phyloP scores from a whole-genome alignment of 1,140 invertebrate species.

The Bombus superbus region DNA sequence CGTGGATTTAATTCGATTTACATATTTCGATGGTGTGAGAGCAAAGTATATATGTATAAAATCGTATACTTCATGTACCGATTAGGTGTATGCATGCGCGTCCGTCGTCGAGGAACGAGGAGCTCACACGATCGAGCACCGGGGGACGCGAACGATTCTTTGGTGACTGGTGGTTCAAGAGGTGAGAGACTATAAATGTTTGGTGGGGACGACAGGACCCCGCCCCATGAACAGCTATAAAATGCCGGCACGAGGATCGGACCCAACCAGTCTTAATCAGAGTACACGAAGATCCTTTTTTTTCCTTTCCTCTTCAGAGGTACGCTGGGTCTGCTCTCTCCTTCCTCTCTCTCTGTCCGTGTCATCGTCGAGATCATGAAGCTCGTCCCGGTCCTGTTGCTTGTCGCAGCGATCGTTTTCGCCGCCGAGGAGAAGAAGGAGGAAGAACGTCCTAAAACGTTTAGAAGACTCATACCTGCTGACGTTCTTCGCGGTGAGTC shows the following conservation, averaged over 20 bases:
- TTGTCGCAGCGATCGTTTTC: constrained; percentile 83
- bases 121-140: constrained; percentile 26
- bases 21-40: background rate
- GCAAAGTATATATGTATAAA: background rate
- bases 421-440: constrained; percentile 84
- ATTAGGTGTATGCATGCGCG: background rate
- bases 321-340: constrained; percentile 11
- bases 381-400: constrained; percentile 79
- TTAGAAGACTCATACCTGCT: constrained; percentile 91
- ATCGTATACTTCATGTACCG: background rate
- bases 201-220: constrained; percentile 68
- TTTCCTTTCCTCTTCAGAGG: constrained; percentile 38
- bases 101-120: background rate
- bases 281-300: constrained; percentile 67
- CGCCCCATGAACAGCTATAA: constrained; percentile 79
- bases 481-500: constrained; percentile 91
- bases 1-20: constrained; percentile 32
- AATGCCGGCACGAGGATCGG: constrained; percentile 74
- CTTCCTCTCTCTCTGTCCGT: constrained; percentile 15
- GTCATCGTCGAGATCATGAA: constrained; percentile 74
- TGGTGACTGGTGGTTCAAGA: constrained; percentile 66
- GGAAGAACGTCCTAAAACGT: constrained; percentile 86
- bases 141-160: constrained; percentile 56
- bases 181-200: constrained; percentile 62
- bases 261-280: constrained; percentile 80